Evolutionary conservation across 2,113 vertebrate genomes (phyloP).

Genomic region (Thinocorus orbignyianus): DNA sequence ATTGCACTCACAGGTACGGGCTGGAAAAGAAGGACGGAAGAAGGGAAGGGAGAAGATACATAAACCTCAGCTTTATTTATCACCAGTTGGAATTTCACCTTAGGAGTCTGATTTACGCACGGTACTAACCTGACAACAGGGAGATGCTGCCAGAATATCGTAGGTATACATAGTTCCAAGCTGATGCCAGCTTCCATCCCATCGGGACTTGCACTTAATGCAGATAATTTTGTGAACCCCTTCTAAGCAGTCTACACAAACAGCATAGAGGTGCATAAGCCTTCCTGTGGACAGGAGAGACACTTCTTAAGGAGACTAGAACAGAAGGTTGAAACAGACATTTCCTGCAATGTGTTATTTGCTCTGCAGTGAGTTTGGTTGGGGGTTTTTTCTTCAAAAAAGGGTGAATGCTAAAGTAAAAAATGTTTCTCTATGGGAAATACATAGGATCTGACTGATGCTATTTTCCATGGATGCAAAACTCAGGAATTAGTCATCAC

Average conservation of each 20-base stretch:
- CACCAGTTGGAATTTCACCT: background rate
- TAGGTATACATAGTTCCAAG: constrained; percentile 99
- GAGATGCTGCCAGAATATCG: constrained; percentile 96
- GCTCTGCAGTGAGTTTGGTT: background rate
- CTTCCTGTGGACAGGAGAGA: constrained; percentile 83
- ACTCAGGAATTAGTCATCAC: background rate
- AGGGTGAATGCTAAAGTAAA: background rate
- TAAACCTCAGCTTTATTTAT: background rate
- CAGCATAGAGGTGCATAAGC: constrained; percentile 97
- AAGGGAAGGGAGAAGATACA: background rate
- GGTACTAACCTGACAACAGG: constrained; percentile 94
- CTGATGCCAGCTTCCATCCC: constrained; percentile 99
- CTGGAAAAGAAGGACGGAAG: background rate
- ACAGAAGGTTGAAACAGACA: constrained; percentile 14
- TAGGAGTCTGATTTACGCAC: background rate
- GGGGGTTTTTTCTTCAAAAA: background rate
- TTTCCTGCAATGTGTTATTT: background rate
- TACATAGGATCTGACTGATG: background rate
- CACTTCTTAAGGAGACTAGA: constrained; percentile 29
- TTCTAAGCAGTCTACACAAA: constrained; percentile 98
- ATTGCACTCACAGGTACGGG: background rate
- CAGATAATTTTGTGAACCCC: constrained; percentile 99
- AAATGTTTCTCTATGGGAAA: background rate
- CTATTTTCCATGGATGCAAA: background rate
- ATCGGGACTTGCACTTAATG: constrained; percentile 98